Conservation (phyloP, 2,113 vertebrate species). For the Xerus inauris region DNA sequence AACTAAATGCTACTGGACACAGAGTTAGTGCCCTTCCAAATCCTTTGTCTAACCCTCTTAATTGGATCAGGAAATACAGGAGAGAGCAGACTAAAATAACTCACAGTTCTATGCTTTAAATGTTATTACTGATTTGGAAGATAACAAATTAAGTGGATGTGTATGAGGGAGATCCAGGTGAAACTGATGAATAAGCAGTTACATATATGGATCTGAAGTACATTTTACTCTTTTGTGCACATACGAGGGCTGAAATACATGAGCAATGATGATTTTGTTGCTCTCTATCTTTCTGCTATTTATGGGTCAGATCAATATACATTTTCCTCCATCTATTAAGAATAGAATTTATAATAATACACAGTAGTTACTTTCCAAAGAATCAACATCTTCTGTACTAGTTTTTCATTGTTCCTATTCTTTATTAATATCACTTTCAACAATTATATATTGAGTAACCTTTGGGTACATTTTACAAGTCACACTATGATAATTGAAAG, state of each 20-base stretch:
- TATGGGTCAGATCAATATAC: neutral
- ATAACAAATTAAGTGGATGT: neutral
- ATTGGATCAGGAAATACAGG: neutral
- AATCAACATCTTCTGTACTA: neutral
- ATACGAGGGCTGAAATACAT: neutral
- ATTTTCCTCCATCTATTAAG: neutral
- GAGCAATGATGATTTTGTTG: neutral
- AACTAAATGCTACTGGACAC: neutral
- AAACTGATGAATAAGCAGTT: conserved; percentile 1
- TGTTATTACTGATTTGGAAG: neutral
- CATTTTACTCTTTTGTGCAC: neutral
- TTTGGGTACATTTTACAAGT: neutral
- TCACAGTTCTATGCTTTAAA: neutral
- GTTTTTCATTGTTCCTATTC: neutral
- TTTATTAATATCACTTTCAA: neutral
- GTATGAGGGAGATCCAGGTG: neutral
- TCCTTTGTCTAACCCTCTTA: neutral
- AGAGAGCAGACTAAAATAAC: neutral
- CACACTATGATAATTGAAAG: neutral
- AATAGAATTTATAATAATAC: neutral
- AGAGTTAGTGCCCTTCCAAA: neutral
- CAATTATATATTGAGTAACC: neutral
- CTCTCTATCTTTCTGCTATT: neutral
- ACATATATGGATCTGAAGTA: neutral
- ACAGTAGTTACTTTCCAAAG: neutral